Base-by-base conservation (phyloP, 2,888 invertebrate species). In the Pandemis corylana region DNA sequence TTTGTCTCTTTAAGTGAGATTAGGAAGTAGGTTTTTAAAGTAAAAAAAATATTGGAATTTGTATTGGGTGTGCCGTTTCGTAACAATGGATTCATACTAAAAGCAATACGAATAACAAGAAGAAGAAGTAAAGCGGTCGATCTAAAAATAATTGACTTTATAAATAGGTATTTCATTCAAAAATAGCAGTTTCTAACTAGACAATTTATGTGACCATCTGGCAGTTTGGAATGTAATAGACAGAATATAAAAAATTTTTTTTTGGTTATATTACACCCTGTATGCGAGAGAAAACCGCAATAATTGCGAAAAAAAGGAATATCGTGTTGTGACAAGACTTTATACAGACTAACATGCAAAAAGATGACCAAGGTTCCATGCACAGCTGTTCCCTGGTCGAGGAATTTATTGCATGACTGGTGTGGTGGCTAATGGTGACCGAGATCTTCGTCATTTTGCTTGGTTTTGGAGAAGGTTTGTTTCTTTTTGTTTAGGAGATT, bases 311-410 rank as follows among this genome's bases (percentile, higher is more conserved):
- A 5, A 66, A 15, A 20, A 44, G 36, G 42, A 44, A 4, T 36
- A 36, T 36, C 28, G 42, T 68, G 64, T 66, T 65, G 61, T 66
- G 61, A 61, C 65, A 53, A 42, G 74, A 59, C 65, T 64, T 65
- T 65, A 51, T 51, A 51, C 65, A 65, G 44, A 65, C 49, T 20
- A 36, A 49, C 49, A 49, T 51, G 61, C 74, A 74, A 74, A 69
- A 69, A 49, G 65, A 69, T 42, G 65, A 7, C 53, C 46, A 51
- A 28, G 41, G 61, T 49, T 67, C 59, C 49, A 46, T 15, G 36
- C 68, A 15, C 73, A 73, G 68, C 65, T 74, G 74, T 69, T 51
- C 42, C 0, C 36, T 15, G 64, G 1, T 7, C 36, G 59, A 68
- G 20, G 53, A 41, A 73, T 65, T 56, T 68, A 65, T 61, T 15